Evolutionary conservation across 1,140 invertebrate species (phyloP).

Genomic region (Calosoma granatense): DNA sequence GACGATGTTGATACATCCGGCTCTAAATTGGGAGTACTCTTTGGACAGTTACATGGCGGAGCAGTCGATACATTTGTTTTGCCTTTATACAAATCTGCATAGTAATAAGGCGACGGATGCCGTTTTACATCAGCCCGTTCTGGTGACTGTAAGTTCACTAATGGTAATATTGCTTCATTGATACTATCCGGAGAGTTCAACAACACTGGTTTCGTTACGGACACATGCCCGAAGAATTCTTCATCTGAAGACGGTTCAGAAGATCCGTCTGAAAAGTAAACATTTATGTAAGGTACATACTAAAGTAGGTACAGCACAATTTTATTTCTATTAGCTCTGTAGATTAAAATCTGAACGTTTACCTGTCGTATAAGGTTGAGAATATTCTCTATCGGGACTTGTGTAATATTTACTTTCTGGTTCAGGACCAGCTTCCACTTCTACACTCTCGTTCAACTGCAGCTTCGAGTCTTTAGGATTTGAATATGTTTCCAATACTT

Average conservation of each 20-base stretch:
- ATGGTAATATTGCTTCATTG: constrained; percentile 33
- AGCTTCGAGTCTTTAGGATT: constrained; percentile 42
- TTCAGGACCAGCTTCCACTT: constrained; percentile 34
- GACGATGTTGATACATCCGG: neutral
- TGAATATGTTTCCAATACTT: constrained; percentile 48
- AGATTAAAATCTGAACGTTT: no score
- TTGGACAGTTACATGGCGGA: constrained; percentile 13
- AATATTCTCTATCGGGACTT: constrained; percentile 45
- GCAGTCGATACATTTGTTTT: constrained; percentile 29
- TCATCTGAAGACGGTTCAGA: constrained; percentile 33
- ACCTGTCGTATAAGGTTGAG: constrained; percentile 46
- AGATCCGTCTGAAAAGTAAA: constrained; percentile 31
- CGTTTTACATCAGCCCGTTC: constrained; percentile 38
- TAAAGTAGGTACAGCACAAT: no score
- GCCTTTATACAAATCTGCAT: constrained; percentile 60
- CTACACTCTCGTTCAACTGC: constrained; percentile 39
- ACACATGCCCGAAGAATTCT: constrained; percentile 28
- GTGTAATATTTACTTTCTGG: constrained; percentile 40
- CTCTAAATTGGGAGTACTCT: neutral
- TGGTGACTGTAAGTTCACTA: constrained; percentile 32
- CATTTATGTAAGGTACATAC: no score
- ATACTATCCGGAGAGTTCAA: constrained; percentile 42
- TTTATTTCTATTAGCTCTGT: no score
- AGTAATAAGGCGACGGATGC: constrained; percentile 70
- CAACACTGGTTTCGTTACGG: constrained; percentile 25